Conservation (phyloP, 2,888 invertebrate genomes). For the Selenia dentaria region DNA sequence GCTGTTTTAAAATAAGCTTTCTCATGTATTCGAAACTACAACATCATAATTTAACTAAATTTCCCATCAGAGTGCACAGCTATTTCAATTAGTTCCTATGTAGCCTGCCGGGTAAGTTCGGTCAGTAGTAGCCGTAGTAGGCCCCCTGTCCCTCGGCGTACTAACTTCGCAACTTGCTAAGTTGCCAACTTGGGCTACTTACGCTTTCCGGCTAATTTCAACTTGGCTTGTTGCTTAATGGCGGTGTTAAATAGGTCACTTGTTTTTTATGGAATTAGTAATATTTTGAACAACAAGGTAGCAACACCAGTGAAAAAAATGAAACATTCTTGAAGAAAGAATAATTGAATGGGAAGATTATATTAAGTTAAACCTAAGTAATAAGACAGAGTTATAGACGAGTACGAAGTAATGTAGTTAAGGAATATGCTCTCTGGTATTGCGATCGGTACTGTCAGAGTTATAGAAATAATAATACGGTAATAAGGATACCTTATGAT, state of each 20-base stretch:
- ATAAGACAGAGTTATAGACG: too few species aligned
- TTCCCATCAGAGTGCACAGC: conserved; percentile 7
- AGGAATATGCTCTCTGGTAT: too few species aligned
- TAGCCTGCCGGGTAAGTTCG: conserved; percentile 3
- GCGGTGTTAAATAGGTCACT: conserved; percentile 4
- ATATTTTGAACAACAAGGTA: background rate
- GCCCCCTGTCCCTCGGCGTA: conserved; percentile 6
- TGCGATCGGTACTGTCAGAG: too few species aligned
- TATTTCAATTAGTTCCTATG: conserved; percentile 20
- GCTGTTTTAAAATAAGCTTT: too few species aligned
- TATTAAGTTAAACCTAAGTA: too few species aligned
- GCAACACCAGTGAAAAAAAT: too few species aligned
- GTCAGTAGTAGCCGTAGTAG: background rate
- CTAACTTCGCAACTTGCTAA: conserved; percentile 13
- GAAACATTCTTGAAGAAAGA: too few species aligned
- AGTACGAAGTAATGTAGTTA: too few species aligned
- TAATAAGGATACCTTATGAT: too few species aligned
- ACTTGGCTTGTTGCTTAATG: conserved; percentile 8
- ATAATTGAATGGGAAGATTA: too few species aligned
- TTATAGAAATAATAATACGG: too few species aligned
- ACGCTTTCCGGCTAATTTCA: conserved; percentile 17
- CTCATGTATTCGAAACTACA: too few species aligned
- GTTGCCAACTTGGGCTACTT: conserved; percentile 14
- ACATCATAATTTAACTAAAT: background rate
- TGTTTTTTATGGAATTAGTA: background rate